These are phyloP conservation scores for Drosophila sp. DNA, from an alignment of 1,140 invertebrate species.

Conservation along the genomic window DNA sequence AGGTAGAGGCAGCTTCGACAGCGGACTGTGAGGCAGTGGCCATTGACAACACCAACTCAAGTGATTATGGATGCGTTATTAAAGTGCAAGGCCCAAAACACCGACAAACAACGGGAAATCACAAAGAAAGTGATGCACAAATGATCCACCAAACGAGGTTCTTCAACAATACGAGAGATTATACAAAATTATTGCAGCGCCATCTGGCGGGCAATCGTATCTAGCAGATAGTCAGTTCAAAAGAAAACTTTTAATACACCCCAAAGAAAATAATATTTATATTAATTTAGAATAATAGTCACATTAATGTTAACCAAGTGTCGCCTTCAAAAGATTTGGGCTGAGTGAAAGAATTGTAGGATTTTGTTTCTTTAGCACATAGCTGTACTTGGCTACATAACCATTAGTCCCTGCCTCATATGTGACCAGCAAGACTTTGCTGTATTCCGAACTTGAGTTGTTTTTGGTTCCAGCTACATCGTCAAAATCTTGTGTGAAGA, in stretches of 20 bases:
- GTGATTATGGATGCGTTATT: slow-evolving; percentile 67
- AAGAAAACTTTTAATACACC: neutral
- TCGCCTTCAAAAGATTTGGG: neutral
- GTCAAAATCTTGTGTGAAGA: slow-evolving; percentile 2
- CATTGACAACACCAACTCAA: slow-evolving; percentile 52
- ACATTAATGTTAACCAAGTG: neutral
- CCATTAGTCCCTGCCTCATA: slow-evolving; percentile 28
- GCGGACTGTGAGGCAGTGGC: neutral
- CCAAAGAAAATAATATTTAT: neutral
- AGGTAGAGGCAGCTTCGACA: neutral
- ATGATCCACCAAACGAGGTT: slow-evolving; percentile 39
- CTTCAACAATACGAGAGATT: slow-evolving; percentile 25
- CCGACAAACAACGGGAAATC: slow-evolving; percentile 53
- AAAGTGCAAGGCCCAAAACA: slow-evolving; percentile 31
- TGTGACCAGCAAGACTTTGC: slow-evolving; percentile 8
- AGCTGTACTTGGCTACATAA: slow-evolving; percentile 27
- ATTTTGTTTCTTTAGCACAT: neutral
- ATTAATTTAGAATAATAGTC: neutral
- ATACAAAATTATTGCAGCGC: slow-evolving; percentile 19
- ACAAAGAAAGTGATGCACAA: slow-evolving; percentile 55
- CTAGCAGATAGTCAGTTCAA: neutral
- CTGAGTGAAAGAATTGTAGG: no score
- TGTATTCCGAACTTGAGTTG: neutral
- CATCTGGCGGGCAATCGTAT: slow-evolving; percentile 7
- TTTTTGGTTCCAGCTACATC: neutral